Evolutionary conservation across 2,113 vertebrate species (phyloP).

Genomic region (Sinocyclocheilus maitianheensis): DNA sequence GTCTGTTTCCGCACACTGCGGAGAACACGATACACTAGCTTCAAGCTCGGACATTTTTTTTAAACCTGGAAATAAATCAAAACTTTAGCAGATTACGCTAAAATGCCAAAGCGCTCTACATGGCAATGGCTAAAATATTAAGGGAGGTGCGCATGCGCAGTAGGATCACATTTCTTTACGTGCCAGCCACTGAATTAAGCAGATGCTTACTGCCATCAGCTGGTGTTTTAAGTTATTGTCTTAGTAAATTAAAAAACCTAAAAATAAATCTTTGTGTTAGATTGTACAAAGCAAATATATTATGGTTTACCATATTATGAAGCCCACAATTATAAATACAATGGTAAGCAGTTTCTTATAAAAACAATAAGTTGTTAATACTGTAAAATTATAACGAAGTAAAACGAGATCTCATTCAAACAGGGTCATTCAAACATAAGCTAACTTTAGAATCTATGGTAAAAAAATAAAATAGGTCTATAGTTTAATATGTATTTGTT

Average conservation of each 20-base stretch:
- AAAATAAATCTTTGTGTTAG: not conserved
- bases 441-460: not conserved
- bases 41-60: slow-evolving; percentile 68
- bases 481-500: not conserved
- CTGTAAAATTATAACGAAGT: not conserved
- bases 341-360: not conserved
- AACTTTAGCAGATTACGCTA: slow-evolving; percentile 10
- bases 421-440: not conserved
- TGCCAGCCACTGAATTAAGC: not conserved
- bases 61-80: slow-evolving; percentile 19
- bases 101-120: slow-evolving; percentile 3
- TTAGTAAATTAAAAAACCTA: not conserved
- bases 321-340: not conserved
- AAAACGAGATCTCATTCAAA: not conserved
- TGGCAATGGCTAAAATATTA: not conserved
- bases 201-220: slow-evolving; percentile 26
- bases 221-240: not conserved
- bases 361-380: not conserved
- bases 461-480: not conserved
- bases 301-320: not conserved
- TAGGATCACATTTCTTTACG: not conserved
- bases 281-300: not conserved
- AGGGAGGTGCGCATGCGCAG: slow-evolving; percentile 44
- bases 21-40: slow-evolving; percentile 63
- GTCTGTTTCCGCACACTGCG: slow-evolving; percentile 68